A percentile compares a stretch with the other conserved stretches of the same genome.
Conservation (phyloP, 2,113 vertebrate genomes). For the Rhinopomastus cyanomelas region DNA sequence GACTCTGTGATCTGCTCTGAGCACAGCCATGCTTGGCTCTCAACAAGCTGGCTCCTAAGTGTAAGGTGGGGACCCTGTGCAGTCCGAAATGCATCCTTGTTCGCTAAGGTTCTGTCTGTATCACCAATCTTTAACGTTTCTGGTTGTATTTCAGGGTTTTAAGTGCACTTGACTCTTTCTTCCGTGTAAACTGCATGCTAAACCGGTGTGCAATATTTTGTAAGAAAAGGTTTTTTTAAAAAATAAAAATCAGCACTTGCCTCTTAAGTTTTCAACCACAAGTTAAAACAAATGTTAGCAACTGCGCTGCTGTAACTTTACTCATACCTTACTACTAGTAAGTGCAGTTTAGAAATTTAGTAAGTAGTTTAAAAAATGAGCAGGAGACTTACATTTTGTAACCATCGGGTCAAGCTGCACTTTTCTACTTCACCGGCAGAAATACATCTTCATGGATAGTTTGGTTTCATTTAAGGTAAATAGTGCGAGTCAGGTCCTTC, state of each 20-base stretch:
- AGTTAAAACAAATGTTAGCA: constrained; percentile 35
- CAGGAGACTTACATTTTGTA: background rate
- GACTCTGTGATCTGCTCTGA: background rate
- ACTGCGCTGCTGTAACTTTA: constrained; percentile 31
- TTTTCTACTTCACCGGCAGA: constrained; percentile 33
- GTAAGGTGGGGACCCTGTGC: background rate
- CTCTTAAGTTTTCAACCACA: constrained; percentile 44
- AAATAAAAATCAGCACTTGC: background rate
- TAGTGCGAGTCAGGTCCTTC: background rate
- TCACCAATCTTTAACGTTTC: background rate
- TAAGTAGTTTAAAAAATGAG: background rate
- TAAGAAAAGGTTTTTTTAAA: background rate
- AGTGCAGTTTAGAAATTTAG: constrained; percentile 20
- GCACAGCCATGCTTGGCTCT: background rate
- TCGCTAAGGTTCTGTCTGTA: background rate
- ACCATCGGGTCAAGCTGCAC: background rate
- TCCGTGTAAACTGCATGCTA: constrained; percentile 50
- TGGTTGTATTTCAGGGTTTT: constrained; percentile 46
- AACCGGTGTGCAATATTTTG: constrained; percentile 52
- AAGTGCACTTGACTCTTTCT: constrained; percentile 52
- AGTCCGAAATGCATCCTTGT: background rate
- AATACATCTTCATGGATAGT: background rate
- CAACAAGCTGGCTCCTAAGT: background rate
- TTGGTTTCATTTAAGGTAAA: background rate
- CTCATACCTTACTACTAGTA: background rate